Conservation (phyloP, 2,888 invertebrate species). For the Hipparchia sbordonii region DNA sequence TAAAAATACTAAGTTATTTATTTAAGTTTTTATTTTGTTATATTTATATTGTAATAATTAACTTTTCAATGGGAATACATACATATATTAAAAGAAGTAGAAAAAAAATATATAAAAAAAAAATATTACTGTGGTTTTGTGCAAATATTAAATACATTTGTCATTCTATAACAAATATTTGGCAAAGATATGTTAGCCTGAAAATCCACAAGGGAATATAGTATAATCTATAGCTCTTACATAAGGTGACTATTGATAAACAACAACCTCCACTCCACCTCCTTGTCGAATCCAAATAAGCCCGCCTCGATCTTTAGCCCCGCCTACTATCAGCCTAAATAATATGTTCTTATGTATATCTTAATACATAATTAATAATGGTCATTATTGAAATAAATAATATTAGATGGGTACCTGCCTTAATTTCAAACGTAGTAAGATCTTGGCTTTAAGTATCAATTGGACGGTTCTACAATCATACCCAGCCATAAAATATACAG, state of each 20-base stretch:
- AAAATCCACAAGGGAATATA: neutral
- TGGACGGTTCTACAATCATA: no score
- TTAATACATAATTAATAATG: slow-evolving; percentile 52
- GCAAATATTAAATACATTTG: neutral
- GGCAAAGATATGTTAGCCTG: neutral
- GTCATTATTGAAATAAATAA: neutral
- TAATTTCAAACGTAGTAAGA: no score
- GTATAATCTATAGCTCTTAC: neutral
- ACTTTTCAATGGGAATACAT: no score
- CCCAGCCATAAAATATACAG: no score
- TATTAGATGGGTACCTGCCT: neutral
- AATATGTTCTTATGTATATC: slow-evolving; percentile 74
- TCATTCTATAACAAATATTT: neutral
- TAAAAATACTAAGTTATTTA: no score
- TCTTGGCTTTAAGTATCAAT: neutral
- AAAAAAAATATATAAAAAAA: no score
- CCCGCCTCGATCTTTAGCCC: slow-evolving; percentile 78
- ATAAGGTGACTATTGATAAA: slow-evolving; percentile 62
- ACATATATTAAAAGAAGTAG: no score
- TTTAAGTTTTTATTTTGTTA: no score
- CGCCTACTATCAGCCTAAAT: slow-evolving; percentile 78
- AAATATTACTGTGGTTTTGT: neutral
- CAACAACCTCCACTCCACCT: slow-evolving; percentile 72
- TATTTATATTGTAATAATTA: no score
- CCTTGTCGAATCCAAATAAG: slow-evolving; percentile 79